phyloP scores from a whole-genome alignment of 1,140 invertebrate genomes.

The Chrysomallon squamiferum region DNA sequence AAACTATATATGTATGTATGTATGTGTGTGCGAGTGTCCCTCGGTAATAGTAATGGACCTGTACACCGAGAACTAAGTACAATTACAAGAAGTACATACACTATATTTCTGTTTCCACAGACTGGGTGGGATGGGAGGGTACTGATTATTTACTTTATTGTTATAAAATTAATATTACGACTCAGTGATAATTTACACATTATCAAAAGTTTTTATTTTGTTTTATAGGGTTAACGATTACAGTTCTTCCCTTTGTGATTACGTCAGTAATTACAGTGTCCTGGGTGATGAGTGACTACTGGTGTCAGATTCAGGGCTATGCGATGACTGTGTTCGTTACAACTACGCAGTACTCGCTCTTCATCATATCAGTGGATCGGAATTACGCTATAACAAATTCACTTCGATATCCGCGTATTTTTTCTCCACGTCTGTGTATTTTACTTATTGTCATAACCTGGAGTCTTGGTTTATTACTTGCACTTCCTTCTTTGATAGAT shows the following conservation, averaged over 20 bases:
- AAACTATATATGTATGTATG: too few species aligned
- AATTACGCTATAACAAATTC: slow-evolving; percentile 50
- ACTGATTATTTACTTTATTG: too few species aligned
- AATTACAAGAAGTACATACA: too few species aligned
- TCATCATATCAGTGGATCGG: slow-evolving; percentile 44
- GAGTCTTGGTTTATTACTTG: slow-evolving; percentile 28
- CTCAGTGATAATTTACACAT: too few species aligned
- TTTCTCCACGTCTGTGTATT: slow-evolving; percentile 36
- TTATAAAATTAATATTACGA: too few species aligned
- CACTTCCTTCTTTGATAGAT: slow-evolving; percentile 34
- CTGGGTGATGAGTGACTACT: slow-evolving; percentile 32
- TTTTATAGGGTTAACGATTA: slow-evolving; percentile 33
- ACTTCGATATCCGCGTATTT: slow-evolving; percentile 45
- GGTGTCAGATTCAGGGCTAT: slow-evolving; percentile 41
- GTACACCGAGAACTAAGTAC: too few species aligned
- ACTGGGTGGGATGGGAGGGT: too few species aligned
- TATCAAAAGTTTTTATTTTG: slow-evolving; percentile 6
- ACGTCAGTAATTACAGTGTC: slow-evolving; percentile 27
- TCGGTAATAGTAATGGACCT: too few species aligned
- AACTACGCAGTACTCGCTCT: slow-evolving; percentile 30
- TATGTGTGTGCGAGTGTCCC: too few species aligned
- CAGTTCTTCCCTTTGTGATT: slow-evolving; percentile 39
- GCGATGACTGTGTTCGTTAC: slow-evolving; percentile 33
- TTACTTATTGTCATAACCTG: slow-evolving; percentile 29
- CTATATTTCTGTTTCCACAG: too few species aligned